A percentile compares a stretch with the other conserved stretches of the same genome.
phyloP scores from a whole-genome alignment of 1,140 invertebrate genomes.

The Trichonephila clavata region DNA sequence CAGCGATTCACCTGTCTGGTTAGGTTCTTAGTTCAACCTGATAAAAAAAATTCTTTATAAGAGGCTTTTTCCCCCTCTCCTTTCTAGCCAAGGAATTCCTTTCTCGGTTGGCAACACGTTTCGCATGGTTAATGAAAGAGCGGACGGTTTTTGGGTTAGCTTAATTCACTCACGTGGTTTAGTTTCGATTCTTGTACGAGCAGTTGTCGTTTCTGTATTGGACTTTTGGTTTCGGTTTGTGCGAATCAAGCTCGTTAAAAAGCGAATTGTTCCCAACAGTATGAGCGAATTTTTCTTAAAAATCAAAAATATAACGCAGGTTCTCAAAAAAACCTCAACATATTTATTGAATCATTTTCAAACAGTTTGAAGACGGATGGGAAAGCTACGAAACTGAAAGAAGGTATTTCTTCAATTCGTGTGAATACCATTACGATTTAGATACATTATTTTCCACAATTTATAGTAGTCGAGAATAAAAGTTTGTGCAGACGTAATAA shows the following conservation, averaged over 20 bases:
- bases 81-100: conserved; percentile 23
- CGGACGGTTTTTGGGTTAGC: not conserved
- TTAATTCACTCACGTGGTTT: not conserved
- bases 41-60: not conserved
- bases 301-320: no score
- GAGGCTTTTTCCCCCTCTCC: not conserved
- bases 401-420: no score
- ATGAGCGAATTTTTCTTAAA: not conserved
- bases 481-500: no score
- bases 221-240: not conserved
- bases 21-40: conserved; percentile 7
- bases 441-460: no score
- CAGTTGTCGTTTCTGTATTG: not conserved
- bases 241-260: not conserved
- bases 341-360: no score
- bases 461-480: no score
- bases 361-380: no score
- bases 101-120: conserved; percentile 36
- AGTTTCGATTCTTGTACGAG: not conserved
- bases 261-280: not conserved
- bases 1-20: conserved; percentile 43
- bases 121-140: conserved; percentile 40
- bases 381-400: no score
- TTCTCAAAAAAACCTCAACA: no score
- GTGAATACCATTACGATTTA: no score